Evolutionary conservation across 1,140 invertebrate genomes (phyloP).

Genomic region (Akabosia matsudoensis): DNA sequence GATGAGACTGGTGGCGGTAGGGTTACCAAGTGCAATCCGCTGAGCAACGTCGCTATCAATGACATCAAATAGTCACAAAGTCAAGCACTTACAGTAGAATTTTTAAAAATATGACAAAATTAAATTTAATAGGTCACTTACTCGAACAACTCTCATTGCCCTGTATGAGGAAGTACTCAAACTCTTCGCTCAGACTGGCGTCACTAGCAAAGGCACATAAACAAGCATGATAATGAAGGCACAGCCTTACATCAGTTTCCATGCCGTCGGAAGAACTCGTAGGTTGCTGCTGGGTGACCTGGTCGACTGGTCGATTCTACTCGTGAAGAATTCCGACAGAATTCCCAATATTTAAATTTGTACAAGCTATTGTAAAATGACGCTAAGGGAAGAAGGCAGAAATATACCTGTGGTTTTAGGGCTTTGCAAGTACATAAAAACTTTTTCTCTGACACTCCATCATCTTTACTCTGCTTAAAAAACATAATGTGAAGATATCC

Average conservation of each 20-base stretch:
- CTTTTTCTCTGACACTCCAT: constrained; percentile 59
- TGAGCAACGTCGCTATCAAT: constrained; percentile 40
- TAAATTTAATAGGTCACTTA: too few species aligned
- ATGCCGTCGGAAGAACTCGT: constrained; percentile 48
- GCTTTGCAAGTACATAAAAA: constrained; percentile 64
- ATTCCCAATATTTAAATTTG: constrained; percentile 8
- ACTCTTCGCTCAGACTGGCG: constrained; percentile 65
- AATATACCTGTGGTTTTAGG: constrained; percentile 58
- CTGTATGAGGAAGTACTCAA: constrained; percentile 63
- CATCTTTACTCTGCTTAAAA: constrained; percentile 56
- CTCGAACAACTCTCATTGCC: constrained; percentile 50
- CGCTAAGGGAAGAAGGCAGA: too few species aligned
- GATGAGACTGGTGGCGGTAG: background rate
- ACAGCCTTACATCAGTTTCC: constrained; percentile 38
- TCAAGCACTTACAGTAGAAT: too few species aligned
- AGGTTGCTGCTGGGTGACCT: background rate
- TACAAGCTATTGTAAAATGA: too few species aligned
- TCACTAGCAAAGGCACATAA: constrained; percentile 75
- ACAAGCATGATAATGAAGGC: constrained; percentile 66
- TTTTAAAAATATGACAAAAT: too few species aligned
- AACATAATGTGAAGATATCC: constrained; percentile 72
- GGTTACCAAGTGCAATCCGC: constrained; percentile 39
- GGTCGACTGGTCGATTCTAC: constrained; percentile 45
- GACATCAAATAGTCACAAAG: too few species aligned
- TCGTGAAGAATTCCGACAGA: background rate